phyloP scores from a whole-genome alignment of 2,113 vertebrate species.

The Raphicerus campestris region DNA sequence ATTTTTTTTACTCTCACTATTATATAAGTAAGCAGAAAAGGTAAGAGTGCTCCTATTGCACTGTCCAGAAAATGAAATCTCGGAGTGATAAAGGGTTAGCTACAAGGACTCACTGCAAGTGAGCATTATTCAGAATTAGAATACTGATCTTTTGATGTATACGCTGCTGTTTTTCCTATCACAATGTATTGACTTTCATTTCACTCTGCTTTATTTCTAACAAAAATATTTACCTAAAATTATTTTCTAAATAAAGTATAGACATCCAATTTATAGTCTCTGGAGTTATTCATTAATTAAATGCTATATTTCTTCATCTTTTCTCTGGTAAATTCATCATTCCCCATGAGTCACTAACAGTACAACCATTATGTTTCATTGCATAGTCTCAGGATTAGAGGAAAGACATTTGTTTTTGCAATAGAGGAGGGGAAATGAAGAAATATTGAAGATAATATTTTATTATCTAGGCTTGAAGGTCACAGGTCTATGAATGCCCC shows the following conservation, averaged over 20 bases:
- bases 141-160: neutral
- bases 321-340: neutral
- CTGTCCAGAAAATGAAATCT: neutral
- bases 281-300: neutral
- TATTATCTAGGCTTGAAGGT: neutral
- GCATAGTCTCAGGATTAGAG: neutral
- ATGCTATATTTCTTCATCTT: neutral
- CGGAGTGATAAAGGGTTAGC: neutral
- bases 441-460: neutral
- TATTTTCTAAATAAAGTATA: neutral
- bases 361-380: neutral
- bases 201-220: neutral
- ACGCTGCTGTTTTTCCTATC: neutral
- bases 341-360: neutral
- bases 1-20: neutral
- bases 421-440: neutral
- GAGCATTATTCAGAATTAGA: neutral
- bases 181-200: fast-evolving
- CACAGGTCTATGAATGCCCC: neutral
- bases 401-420: neutral
- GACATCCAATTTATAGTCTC: neutral
- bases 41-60: neutral
- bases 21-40: neutral
- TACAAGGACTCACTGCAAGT: neutral
- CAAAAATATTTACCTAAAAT: neutral